phyloP scores from a whole-genome alignment of 2,888 invertebrate genomes.

The Caenorhabditis sp. region DNA sequence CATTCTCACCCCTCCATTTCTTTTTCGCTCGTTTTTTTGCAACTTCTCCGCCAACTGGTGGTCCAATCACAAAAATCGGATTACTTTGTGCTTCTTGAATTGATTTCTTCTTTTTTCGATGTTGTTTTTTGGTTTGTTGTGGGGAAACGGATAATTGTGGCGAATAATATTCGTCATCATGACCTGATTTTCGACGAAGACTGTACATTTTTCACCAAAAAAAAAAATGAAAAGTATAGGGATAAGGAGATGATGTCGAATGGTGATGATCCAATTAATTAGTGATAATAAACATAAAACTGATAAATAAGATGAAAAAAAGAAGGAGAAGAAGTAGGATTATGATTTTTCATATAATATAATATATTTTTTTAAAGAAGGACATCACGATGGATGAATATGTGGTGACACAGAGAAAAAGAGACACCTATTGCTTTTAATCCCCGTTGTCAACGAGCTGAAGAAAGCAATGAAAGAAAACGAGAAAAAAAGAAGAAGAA shows the following conservation, averaged over 20 bases:
- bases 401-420: constrained; percentile 1
- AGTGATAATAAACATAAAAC: neutral
- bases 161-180: constrained; percentile 21
- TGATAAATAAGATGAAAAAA: neutral
- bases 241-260: neutral
- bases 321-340: neutral
- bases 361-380: neutral
- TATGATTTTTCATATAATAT: constrained; percentile 1
- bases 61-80: constrained; percentile 34
- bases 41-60: constrained; percentile 38
- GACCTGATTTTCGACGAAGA: neutral
- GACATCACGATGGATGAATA: constrained; percentile 1
- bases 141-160: constrained; percentile 19
- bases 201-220: constrained; percentile 1
- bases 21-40: constrained; percentile 35
- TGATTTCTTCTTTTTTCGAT: constrained; percentile 42
- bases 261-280: neutral
- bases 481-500: neutral
- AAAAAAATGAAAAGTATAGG: too few species aligned
- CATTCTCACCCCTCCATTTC: constrained; percentile 41
- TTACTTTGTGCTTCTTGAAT: constrained; percentile 35
- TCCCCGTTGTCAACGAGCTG: constrained; percentile 1
- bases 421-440: neutral
- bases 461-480: constrained; percentile 1
- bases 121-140: constrained; percentile 14